Evolutionary conservation across 2,113 vertebrate species (phyloP).

Genomic region (Sigmodon hispidus): DNA sequence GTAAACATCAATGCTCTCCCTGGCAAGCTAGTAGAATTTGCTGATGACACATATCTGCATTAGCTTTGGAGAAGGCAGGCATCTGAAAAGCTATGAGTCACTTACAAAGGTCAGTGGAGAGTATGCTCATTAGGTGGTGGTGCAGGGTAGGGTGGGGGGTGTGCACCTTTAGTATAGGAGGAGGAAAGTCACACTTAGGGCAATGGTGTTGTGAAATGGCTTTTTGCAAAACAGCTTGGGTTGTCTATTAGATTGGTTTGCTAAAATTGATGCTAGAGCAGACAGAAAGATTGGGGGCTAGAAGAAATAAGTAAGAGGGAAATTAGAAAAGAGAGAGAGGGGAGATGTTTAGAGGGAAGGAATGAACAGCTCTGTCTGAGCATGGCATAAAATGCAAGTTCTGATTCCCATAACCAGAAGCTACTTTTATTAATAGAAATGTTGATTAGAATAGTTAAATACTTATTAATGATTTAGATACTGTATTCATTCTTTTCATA

Average conservation of each 20-base stretch:
- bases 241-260: neutral
- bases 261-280: slow-evolving; percentile 18
- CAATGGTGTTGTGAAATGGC: slow-evolving; percentile 18
- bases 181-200: neutral
- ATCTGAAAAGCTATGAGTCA: slow-evolving; percentile 64
- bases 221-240: neutral
- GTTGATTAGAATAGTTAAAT: neutral
- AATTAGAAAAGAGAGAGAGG: neutral
- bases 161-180: neutral
- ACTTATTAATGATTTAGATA: neutral
- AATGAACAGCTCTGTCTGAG: neutral
- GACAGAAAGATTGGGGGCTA: neutral
- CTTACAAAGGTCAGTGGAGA: neutral
- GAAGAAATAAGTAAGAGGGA: neutral
- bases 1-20: slow-evolving; percentile 67
- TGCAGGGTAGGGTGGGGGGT: neutral
- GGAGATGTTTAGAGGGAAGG: neutral
- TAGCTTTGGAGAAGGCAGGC: slow-evolving; percentile 52
- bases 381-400: neutral
- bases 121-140: slow-evolving; percentile 1
- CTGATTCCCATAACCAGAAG: neutral
- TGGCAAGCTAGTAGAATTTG: slow-evolving; percentile 72
- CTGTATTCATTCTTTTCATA: neutral
- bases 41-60: slow-evolving; percentile 70
- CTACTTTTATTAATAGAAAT: slow-evolving; percentile 27